These are phyloP conservation scores for Manis javanica DNA, from an alignment of 2,797 vertebrate species.

Conservation along the genomic window DNA sequence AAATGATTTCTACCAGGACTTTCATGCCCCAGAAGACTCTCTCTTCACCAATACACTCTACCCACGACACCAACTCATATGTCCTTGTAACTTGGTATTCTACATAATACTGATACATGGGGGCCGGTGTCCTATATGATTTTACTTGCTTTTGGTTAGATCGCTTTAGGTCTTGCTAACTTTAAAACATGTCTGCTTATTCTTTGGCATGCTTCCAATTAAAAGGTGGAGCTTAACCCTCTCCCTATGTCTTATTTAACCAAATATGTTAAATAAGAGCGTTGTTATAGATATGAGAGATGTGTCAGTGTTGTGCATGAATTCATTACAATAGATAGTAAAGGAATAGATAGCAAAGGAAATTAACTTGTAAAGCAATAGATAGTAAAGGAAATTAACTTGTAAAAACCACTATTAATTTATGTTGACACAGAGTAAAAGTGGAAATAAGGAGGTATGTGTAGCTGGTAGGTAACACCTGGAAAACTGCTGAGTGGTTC, in stretches of 20 bases:
- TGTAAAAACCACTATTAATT: conserved; percentile 68
- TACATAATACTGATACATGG: not conserved
- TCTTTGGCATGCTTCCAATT: not conserved
- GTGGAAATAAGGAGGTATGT: conserved; percentile 65
- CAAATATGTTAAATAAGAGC: conserved; percentile 41
- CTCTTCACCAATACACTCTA: not conserved
- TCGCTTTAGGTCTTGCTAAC: conserved; percentile 45
- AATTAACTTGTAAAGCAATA: conserved; percentile 58
- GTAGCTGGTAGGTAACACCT: conserved; percentile 53
- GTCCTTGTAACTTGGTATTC: not conserved
- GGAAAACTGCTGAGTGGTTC: conserved; percentile 67
- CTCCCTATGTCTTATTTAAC: not conserved
- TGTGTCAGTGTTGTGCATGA: not conserved
- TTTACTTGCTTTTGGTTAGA: not conserved
- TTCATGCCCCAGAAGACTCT: not conserved
- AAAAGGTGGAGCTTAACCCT: not conserved
- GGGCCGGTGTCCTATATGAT: not conserved
- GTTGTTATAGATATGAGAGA: not conserved
- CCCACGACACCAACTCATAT: not conserved
- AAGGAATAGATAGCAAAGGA: conserved; percentile 42
- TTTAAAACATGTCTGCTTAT: not conserved
- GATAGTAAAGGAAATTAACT: conserved; percentile 63
- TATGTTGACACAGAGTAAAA: conserved; percentile 67
- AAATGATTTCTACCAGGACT: not conserved
- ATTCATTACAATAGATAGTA: conserved; percentile 41